These are phyloP conservation scores for Egretta garzetta DNA, from an alignment of 2,113 vertebrate genomes.

Conservation along the genomic window DNA sequence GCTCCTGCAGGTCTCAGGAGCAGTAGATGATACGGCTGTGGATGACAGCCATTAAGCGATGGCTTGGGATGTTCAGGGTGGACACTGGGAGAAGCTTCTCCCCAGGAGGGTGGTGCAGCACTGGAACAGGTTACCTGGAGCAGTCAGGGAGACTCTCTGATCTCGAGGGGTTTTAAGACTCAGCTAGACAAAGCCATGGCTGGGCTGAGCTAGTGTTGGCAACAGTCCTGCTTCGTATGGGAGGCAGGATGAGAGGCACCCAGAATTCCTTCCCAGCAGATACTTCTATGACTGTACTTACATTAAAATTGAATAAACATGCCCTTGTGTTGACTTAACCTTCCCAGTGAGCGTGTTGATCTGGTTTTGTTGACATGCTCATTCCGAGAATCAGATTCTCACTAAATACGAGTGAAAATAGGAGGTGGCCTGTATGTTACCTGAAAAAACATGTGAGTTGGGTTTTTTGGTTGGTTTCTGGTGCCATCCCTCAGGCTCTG, in stretches of 20 bases:
- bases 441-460: not conserved
- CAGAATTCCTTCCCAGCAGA: not conserved
- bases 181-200: not conserved
- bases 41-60: not conserved
- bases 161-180: not conserved
- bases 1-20: not conserved
- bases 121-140: not conserved
- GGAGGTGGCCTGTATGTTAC: not conserved
- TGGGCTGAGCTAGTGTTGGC: not conserved
- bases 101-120: not conserved
- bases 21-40: not conserved
- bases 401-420: not conserved
- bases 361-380: slow-evolving; percentile 13
- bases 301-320: slow-evolving; percentile 26
- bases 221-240: not conserved
- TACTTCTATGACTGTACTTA: not conserved
- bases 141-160: not conserved
- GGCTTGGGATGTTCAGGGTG: not conserved
- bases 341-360: not conserved
- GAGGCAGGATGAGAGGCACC: not conserved
- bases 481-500: not conserved
- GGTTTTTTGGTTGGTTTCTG: not conserved
- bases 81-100: not conserved
- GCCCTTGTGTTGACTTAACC: slow-evolving; percentile 52
- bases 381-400: slow-evolving; percentile 39